These are phyloP conservation scores for Scolopax mira DNA, from an alignment of 2,113 vertebrate species.

Conservation along the genomic window DNA sequence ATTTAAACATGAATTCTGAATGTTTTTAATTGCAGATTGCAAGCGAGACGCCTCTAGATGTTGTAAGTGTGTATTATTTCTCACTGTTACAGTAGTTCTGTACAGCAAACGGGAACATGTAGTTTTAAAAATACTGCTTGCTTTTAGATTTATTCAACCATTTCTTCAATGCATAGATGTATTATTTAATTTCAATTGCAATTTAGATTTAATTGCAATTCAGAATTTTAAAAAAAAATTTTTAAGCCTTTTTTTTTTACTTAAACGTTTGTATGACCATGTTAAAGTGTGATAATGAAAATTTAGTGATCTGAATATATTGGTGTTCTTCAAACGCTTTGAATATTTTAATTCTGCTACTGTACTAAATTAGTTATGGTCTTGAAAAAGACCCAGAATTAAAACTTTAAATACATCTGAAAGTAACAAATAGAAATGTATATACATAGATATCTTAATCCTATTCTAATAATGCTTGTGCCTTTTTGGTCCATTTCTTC, in stretches of 20 bases:
- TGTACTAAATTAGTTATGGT: neutral
- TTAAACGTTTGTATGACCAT: neutral
- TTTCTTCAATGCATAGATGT: neutral
- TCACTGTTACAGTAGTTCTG: neutral
- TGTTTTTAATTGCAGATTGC: conserved; percentile 87
- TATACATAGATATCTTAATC: neutral
- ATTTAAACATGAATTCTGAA: neutral
- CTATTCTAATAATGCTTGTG: neutral
- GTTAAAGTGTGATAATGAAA: neutral
- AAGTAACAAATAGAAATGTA: neutral
- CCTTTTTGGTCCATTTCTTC: neutral
- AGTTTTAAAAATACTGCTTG: neutral
- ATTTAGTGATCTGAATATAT: neutral
- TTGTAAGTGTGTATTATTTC: conserved; percentile 82
- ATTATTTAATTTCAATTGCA: neutral
- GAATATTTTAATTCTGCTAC: neutral
- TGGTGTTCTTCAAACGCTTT: neutral
- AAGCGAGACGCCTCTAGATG: conserved; percentile 95
- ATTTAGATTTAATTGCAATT: neutral
- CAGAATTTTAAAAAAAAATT: neutral
- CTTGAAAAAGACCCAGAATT: neutral
- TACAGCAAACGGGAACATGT: neutral
- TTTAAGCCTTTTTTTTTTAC: neutral
- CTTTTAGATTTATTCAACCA: neutral
- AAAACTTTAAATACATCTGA: neutral